phyloP scores from a whole-genome alignment of 2,113 vertebrate species.

The Recurvirostra avosetta region DNA sequence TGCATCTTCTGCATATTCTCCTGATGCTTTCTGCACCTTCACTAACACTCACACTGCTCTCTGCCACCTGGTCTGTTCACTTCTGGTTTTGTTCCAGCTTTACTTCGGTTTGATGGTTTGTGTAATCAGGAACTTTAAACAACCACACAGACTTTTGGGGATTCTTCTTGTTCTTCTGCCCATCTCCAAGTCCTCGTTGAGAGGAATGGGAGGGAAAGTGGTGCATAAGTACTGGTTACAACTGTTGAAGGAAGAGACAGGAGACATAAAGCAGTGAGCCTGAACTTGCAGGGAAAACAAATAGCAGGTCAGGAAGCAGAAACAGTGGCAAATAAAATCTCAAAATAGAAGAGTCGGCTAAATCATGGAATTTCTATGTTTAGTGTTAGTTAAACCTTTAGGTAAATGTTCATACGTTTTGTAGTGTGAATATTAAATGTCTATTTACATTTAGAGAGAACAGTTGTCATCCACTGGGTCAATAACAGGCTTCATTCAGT shows the following conservation, averaged over 20 bases:
- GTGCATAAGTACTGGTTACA: background rate
- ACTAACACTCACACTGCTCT: accelerated
- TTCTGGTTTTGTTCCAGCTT: background rate
- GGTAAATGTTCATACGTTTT: background rate
- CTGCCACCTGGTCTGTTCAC: background rate
- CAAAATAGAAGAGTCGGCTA: background rate
- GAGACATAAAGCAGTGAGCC: background rate
- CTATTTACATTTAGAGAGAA: background rate
- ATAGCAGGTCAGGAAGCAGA: background rate
- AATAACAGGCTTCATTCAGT: background rate
- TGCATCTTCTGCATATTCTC: background rate
- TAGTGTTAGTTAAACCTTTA: background rate
- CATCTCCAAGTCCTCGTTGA: background rate
- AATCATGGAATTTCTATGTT: accelerated
- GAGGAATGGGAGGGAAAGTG: background rate
- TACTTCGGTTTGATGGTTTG: background rate
- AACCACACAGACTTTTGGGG: background rate
- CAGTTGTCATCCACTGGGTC: background rate
- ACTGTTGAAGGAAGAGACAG: background rate
- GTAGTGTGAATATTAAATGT: background rate
- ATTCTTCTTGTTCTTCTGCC: background rate
- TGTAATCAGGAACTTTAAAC: background rate
- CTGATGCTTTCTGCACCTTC: background rate
- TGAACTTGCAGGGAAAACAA: background rate
- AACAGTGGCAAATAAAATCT: background rate